Evolutionary conservation across 2,888 invertebrate species (phyloP).

Genomic region (Megalurothrips usitatus): DNA sequence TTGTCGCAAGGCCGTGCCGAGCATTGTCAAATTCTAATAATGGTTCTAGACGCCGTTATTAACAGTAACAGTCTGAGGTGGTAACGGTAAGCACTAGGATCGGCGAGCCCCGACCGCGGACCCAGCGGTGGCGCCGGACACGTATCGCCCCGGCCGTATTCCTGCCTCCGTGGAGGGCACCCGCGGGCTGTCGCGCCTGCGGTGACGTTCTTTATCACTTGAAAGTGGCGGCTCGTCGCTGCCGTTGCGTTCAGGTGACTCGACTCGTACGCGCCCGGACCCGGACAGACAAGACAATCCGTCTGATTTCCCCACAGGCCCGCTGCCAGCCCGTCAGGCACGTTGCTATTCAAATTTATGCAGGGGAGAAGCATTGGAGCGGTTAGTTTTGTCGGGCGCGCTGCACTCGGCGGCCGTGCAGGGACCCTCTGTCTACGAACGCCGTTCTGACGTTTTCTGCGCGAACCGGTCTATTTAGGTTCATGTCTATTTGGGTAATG

Average conservation of each 20-base stretch:
- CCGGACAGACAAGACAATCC: neutral
- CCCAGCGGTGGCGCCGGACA: too few species aligned
- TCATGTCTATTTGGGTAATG: neutral
- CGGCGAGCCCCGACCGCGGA: too few species aligned
- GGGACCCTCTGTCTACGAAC: neutral
- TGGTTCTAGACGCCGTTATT: neutral
- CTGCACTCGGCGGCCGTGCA: neutral
- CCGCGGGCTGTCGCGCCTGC: too few species aligned
- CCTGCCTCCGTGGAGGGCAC: neutral
- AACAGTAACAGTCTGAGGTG: too few species aligned
- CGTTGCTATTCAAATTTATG: constrained; percentile 24
- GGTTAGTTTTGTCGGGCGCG: neutral
- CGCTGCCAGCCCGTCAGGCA: neutral
- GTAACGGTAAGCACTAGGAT: too few species aligned
- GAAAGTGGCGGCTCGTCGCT: too few species aligned
- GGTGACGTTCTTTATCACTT: too few species aligned
- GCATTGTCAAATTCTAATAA: constrained; percentile 25
- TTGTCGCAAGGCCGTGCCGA: constrained; percentile 5
- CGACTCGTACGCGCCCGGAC: too few species aligned
- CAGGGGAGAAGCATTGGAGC: neutral
- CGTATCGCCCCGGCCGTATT: too few species aligned
- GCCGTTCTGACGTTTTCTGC: neutral
- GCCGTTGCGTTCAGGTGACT: too few species aligned
- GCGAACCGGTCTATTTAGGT: neutral
- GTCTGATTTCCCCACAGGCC: neutral